Conservation (phyloP, 2,797 vertebrate species). For the Melanotaenia maccullochi region DNA sequence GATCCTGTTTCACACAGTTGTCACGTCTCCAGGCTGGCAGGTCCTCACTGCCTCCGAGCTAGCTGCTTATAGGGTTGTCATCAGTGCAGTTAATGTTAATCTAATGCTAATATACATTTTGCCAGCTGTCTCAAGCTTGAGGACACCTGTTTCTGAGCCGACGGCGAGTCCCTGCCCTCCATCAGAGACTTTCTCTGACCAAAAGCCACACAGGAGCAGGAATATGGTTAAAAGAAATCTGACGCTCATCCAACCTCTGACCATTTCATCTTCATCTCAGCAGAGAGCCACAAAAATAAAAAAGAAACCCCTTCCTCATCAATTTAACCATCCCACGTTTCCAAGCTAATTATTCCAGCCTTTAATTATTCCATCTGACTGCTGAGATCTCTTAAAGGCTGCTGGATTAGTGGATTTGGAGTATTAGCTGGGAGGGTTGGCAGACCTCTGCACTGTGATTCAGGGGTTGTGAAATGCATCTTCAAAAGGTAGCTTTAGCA, state of each 20-base stretch:
- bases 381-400: conserved; percentile 79
- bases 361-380: conserved; percentile 80
- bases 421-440: conserved; percentile 80
- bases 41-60: conserved; percentile 68
- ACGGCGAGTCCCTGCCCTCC: background rate
- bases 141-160: conserved; percentile 46
- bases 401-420: conserved; percentile 84
- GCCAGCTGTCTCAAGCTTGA: conserved; percentile 33
- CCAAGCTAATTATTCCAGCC: conserved; percentile 76
- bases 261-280: conserved; percentile 24
- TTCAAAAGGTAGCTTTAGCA: conserved; percentile 74
- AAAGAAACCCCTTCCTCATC: conserved; percentile 47
- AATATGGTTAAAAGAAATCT: background rate
- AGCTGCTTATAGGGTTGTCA: conserved; percentile 74
- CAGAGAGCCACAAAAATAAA: conserved; percentile 46
- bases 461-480: conserved; percentile 65
- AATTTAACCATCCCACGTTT: conserved; percentile 68
- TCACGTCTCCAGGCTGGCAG: conserved; percentile 72
- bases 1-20: conserved; percentile 83
- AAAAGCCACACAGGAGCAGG: conserved; percentile 2
- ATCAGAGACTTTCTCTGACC: conserved; percentile 10
- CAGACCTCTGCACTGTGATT: conserved; percentile 82
- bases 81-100: conserved; percentile 64
- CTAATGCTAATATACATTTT: conserved; percentile 67
- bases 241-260: background rate